phyloP scores from a whole-genome alignment of 2,888 invertebrate genomes.

The Cataglyphis albicans region DNA sequence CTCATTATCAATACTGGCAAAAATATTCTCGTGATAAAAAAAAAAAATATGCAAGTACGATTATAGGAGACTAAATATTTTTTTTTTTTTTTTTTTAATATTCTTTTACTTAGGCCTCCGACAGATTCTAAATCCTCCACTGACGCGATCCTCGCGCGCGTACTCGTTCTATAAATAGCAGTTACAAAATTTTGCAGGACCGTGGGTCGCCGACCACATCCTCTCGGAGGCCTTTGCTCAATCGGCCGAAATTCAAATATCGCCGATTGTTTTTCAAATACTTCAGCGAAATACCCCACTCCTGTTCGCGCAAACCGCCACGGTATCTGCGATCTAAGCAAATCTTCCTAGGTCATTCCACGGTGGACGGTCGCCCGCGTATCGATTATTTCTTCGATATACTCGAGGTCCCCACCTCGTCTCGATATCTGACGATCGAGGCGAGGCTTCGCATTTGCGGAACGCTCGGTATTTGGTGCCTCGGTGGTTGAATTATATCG shows the following conservation, averaged over 20 bases:
- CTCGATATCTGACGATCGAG: conserved; percentile 67
- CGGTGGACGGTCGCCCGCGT: conserved; percentile 61
- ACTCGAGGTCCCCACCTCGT: conserved; percentile 47
- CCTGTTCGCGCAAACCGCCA: background rate
- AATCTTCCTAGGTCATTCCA: conserved; percentile 67
- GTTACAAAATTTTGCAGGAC: conserved; percentile 29
- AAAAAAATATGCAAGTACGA: background rate
- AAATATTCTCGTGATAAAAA: background rate
- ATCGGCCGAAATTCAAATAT: conserved; percentile 48
- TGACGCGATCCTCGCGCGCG: background rate
- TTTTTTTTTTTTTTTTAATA: background rate
- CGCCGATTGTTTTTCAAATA: conserved; percentile 48
- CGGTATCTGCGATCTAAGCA: conserved; percentile 72
- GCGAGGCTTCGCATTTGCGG: conserved; percentile 32
- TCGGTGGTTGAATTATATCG: conserved; percentile 54
- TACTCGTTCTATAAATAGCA: conserved; percentile 45
- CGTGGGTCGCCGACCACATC: conserved; percentile 6
- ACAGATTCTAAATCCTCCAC: background rate
- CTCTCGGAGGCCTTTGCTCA: conserved; percentile 18
- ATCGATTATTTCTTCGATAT: conserved; percentile 66
- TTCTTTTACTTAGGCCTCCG: background rate
- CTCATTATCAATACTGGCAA: background rate
- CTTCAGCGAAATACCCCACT: conserved; percentile 48
- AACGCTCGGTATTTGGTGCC: conserved; percentile 39
- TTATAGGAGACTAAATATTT: background rate